Base-by-base conservation (phyloP, 1,140 invertebrate species). In the Gryllus bimaculatus region DNA sequence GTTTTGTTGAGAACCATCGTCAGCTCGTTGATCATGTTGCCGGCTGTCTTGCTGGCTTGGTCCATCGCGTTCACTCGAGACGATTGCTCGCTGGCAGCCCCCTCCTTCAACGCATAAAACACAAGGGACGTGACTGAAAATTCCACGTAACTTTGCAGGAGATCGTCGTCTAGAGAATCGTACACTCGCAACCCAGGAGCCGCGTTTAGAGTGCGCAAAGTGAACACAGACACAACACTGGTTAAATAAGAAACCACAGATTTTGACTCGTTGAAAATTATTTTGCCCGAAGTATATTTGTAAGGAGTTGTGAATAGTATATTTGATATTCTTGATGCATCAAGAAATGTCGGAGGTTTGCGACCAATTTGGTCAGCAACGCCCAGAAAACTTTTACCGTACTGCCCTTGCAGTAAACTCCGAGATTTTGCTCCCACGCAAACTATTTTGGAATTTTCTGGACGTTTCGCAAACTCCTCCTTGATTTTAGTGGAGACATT, bases 61-160 rank as follows among this genome's bases (percentile, higher is more conserved):
- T 99, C 98, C 98, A 99, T 99, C 84, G 98, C 96, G 81, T 97
- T 98, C 98, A 99, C 99, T 78, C 98, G 90, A 74, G 97, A 95
- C 48, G 96, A 97, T 86, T 99, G 98, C 86, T 99, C 98, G 80
- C 95, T 97, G 87, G 95, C 97, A 20, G 97, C 96, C 74, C 95
- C 93, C 86, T 99, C 98, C 88, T 99, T 99, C 91, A 99, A 91
- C n/a, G 95, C 92, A 85, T 95, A 99, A 87, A 93, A 99, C 47
- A 99, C 84, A 78, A 99, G 88, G 47, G 95, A 96, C 12, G 96
- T 94, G 75, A 99, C 86, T 0, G 96, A 96, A 86, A 96, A 99
- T 87, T 99, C 98, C 85, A 97, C 89, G 85, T 99, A 99, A 82
- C 91, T 95, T 84, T 94, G 92, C 77, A 99, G 87, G 0, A 98